Base-by-base conservation (phyloP, 1,140 invertebrate species). In the Drosophila littoralis region DNA sequence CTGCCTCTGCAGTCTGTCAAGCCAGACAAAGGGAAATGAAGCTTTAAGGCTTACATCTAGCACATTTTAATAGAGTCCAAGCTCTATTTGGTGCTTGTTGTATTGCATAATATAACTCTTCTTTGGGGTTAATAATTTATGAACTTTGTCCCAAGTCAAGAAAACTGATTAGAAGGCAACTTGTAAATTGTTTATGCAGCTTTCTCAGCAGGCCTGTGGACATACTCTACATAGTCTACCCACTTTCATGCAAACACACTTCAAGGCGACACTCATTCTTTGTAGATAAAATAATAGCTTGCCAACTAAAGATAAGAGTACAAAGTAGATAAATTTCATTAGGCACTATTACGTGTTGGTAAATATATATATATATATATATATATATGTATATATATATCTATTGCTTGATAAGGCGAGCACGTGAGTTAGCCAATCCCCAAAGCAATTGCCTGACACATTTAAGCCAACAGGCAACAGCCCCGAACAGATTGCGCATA, bases 371-470 rank as follows among this genome's bases (percentile, higher is more conserved):
- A 22, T 43, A 15, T 46, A 9, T 32, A 32, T 46, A 1, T 22
- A 15, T 68, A 36, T 55, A 42, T 60, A 33, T 52, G 8, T 52
- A n/a, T 70, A 46, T 76, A 13, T 54, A 13, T 33, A 22, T 33
- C 6, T 68, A 58, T 35, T 12, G 57, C 5, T 7, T 40, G 61
- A 72, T 72, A 72, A 54, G 61, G 61, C 63, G 40, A 72, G 38
- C 69, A 72, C 69, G 54, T 59, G 69, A 72, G 66, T 42, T 68
- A 36, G 45, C 22, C 54, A 65, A 65, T 65, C 33, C 54, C 33
- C 32, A 55, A 58, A 67, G 67, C 60, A 17, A 71, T 64, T 55
- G 48, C 38, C 22, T 57, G 45, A 32, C 51, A 71, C 51, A 69
- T 69, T 61, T 54, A 68, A 54, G 46, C 32, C n/a, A n/a, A n/a